phyloP scores from a whole-genome alignment of 2,797 vertebrate genomes.

The Microctenopoma steveboyesi region DNA sequence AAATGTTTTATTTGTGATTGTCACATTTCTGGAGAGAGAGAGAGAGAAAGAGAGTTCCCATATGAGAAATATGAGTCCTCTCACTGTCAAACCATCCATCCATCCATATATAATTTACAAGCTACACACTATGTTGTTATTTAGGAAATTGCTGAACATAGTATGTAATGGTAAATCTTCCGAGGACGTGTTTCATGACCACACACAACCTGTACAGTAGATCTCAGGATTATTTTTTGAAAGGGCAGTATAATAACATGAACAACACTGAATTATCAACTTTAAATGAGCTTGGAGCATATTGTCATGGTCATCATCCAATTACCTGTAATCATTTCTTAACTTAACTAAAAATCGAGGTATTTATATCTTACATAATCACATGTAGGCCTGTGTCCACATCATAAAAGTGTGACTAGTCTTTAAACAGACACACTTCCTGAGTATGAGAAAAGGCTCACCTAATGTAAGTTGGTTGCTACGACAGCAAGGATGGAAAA shows the following conservation, averaged over 20 bases:
- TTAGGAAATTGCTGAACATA: not conserved
- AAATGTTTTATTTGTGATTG: conserved; percentile 50
- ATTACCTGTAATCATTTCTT: too few relatives aligned
- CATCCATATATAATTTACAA: not conserved
- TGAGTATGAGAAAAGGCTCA: not conserved
- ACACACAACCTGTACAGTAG: not conserved
- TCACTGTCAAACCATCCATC: not conserved
- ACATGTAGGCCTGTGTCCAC: too few relatives aligned
- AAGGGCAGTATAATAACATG: conserved; percentile 3
- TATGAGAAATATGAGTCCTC: not conserved
- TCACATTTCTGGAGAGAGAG: not conserved
- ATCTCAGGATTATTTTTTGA: conserved; percentile 4
- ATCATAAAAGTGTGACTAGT: too few relatives aligned
- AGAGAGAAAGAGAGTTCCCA: conserved; percentile 1
- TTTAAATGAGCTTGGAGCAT: too few relatives aligned
- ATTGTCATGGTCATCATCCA: too few relatives aligned
- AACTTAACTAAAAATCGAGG: too few relatives aligned
- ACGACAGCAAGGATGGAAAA: too few relatives aligned
- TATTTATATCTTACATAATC: too few relatives aligned
- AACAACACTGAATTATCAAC: too few relatives aligned
- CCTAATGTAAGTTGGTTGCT: too few relatives aligned
- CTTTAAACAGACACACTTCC: too few relatives aligned
- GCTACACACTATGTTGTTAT: not conserved
- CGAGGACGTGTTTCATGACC: not conserved
- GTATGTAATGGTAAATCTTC: not conserved